Percentiles rank a stretch among this genome's conserved stretches.
Conservation (phyloP, 2,888 invertebrate genomes). For the Scaptomyza parva region DNA sequence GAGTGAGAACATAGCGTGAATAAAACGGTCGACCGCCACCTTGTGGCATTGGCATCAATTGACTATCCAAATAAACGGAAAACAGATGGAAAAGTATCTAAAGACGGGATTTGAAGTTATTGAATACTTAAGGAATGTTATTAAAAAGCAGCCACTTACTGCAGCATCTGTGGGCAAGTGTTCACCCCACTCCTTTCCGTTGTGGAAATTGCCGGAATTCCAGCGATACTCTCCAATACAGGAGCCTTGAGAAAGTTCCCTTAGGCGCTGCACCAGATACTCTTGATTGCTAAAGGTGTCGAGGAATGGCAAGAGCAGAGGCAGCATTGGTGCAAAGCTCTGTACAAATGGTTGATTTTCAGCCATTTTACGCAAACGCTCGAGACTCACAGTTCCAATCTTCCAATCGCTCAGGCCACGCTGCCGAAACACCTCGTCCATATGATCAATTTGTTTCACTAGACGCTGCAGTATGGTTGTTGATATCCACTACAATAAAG, state of each 20-base stretch:
- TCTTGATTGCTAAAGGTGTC: conserved; percentile 93
- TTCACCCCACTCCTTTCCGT: conserved; percentile 92
- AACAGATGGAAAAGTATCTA: conserved; percentile 94
- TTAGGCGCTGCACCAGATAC: conserved; percentile 92
- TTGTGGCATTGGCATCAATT: conserved; percentile 89
- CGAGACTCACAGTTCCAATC: conserved; percentile 89
- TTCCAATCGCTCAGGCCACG: conserved; percentile 89
- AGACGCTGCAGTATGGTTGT: conserved; percentile 92
- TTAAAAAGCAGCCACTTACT: conserved; percentile 84
- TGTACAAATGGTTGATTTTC: conserved; percentile 85
- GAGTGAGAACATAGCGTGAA: conserved; percentile 85
- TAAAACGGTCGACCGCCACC: conserved; percentile 88
- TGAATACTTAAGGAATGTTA: not conserved
- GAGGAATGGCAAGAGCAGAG: conserved; percentile 90
- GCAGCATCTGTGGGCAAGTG: conserved; percentile 94
- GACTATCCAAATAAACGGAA: conserved; percentile 94
- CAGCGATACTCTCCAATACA: conserved; percentile 95
- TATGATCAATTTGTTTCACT: conserved; percentile 89
- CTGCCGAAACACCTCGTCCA: conserved; percentile 89
- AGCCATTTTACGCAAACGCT: conserved; percentile 90
- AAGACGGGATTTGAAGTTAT: not conserved
- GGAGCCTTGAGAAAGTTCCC: conserved; percentile 92
- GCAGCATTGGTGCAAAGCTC: conserved; percentile 83
- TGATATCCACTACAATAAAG: conserved; percentile 90
- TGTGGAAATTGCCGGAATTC: conserved; percentile 91